These are phyloP conservation scores for Dromaius novaehollandiae DNA, from an alignment of 2,113 vertebrate species.

Conservation along the genomic window DNA sequence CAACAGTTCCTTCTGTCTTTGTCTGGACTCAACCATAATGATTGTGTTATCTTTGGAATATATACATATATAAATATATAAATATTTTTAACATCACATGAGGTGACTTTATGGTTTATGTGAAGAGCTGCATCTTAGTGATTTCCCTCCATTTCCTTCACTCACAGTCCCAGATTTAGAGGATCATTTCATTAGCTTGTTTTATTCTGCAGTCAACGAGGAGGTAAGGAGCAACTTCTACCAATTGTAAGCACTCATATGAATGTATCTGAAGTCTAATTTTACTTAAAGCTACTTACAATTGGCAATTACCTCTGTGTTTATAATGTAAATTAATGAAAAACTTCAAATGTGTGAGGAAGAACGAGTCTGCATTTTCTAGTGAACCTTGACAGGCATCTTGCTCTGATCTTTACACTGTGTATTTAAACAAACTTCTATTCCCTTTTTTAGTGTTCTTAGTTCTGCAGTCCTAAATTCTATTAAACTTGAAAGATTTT, in stretches of 20 bases:
- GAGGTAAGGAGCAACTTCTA: neutral
- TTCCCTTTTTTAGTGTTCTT: neutral
- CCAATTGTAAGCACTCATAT: neutral
- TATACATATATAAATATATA: too few relatives aligned
- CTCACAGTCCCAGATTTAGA: neutral
- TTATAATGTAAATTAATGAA: neutral
- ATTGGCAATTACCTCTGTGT: neutral
- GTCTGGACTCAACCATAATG: neutral
- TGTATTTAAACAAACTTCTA: neutral
- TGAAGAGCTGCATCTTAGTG: neutral
- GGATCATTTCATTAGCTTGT: neutral
- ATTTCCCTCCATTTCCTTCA: neutral
- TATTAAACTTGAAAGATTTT: neutral
- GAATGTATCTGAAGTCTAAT: neutral
- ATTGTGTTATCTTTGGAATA: neutral
- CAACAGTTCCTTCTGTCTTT: neutral
- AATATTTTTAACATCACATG: neutral
- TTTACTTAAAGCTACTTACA: neutral
- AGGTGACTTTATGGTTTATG: neutral
- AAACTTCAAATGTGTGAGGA: neutral
- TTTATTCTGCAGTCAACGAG: neutral
- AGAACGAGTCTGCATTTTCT: neutral
- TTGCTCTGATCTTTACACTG: neutral
- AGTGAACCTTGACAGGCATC: neutral
- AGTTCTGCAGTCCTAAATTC: neutral